Evolutionary conservation across 2,888 invertebrate genomes (phyloP).

Genomic region (Gymnoscelis rufifasciata): DNA sequence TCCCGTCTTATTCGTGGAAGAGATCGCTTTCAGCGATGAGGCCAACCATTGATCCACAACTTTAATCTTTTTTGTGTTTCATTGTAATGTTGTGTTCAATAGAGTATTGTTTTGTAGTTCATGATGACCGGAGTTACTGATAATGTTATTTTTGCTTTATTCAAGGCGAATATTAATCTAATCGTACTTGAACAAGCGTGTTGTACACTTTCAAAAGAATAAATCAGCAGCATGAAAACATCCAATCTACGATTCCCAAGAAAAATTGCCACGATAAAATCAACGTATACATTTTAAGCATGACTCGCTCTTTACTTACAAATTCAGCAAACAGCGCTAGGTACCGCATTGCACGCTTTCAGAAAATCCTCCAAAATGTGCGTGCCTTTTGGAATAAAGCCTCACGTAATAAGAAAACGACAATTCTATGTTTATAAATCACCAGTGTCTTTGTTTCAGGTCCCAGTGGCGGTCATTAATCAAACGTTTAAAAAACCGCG

Average conservation of each 20-base stretch:
- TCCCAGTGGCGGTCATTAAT: conserved; percentile 41
- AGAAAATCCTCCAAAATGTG: conserved; percentile 16
- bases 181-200: no score
- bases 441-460: conserved; percentile 57
- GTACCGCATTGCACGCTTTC: conserved; percentile 1
- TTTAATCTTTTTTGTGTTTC: no score
- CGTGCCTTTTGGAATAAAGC: conserved; percentile 22
- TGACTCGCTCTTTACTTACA: conserved; percentile 2
- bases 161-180: no score
- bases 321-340: conserved; percentile 3
- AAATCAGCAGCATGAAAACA: neutral
- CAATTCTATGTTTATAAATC: conserved; percentile 32
- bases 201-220: neutral
- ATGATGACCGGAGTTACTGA: no score
- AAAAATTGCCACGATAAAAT: neutral
- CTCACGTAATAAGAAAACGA: conserved; percentile 29
- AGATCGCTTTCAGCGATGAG: no score
- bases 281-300: neutral
- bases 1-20: no score
- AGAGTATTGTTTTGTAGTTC: no score
- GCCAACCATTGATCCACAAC: no score
- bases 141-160: no score
- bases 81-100: no score
- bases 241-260: neutral
- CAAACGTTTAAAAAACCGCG: conserved; percentile 43